Evolutionary conservation across 2,113 vertebrate species (phyloP).

Genomic region (Eidolon helvum): DNA sequence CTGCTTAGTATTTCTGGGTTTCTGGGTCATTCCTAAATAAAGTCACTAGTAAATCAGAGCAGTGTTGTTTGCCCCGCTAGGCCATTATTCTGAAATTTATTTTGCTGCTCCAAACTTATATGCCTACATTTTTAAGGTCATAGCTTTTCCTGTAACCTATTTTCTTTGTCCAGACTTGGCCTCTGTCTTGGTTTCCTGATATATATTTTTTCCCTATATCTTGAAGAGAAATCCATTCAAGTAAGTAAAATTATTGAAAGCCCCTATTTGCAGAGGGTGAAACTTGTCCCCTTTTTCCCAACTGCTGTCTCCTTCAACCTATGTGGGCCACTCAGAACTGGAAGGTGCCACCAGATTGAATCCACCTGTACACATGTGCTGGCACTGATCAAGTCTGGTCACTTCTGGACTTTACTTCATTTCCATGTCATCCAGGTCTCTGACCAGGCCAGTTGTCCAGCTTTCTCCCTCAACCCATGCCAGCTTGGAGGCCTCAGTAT

Average conservation of each 20-base stretch:
- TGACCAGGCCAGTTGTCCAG: background rate
- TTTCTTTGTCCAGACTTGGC: slow-evolving; percentile 3
- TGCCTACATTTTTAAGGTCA: background rate
- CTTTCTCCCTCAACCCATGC: background rate
- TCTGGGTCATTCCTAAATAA: background rate
- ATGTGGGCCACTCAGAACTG: background rate
- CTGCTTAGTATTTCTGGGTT: background rate
- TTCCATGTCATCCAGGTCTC: background rate
- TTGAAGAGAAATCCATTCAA: background rate
- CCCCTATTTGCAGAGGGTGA: background rate
- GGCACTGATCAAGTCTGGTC: background rate
- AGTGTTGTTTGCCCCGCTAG: background rate
- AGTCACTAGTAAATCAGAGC: background rate
- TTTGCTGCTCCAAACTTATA: background rate
- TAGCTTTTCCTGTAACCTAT: background rate
- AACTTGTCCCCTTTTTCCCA: background rate
- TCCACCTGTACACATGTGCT: background rate
- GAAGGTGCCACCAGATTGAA: background rate
- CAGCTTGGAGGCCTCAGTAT: background rate
- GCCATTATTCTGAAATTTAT: background rate
- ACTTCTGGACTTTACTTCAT: background rate
- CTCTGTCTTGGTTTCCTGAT: background rate
- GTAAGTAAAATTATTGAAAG: background rate
- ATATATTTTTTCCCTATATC: background rate
- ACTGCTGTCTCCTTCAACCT: background rate